A percentile compares a stretch with the other conserved stretches of the same genome.
These are phyloP conservation scores for Therioaphis trifolii DNA, from an alignment of 2,888 invertebrate species.

Conservation along the genomic window DNA sequence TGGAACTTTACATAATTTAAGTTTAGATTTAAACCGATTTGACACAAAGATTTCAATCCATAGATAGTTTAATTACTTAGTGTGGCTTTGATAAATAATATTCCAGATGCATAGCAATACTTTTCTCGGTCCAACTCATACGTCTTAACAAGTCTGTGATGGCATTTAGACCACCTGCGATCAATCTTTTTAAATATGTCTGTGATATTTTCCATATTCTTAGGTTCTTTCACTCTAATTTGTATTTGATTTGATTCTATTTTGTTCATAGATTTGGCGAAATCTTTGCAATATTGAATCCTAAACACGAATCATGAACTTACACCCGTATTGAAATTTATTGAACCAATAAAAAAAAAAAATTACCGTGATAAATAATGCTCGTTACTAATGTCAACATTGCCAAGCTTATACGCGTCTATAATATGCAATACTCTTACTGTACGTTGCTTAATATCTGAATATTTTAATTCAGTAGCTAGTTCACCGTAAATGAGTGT, in stretches of 20 bases:
- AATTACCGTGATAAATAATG: slow-evolving; percentile 76
- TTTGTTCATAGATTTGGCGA: slow-evolving; percentile 63
- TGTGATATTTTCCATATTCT: slow-evolving; percentile 72
- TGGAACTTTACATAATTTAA: too few relatives aligned
- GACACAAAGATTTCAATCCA: too few relatives aligned
- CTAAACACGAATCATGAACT: slow-evolving; percentile 42
- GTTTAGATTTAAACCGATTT: too few relatives aligned
- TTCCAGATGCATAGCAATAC: slow-evolving; percentile 73
- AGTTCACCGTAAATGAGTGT: slow-evolving; percentile 82
- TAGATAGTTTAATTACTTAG: slow-evolving; percentile 70
- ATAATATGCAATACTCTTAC: slow-evolving; percentile 79
- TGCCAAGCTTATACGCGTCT: slow-evolving; percentile 81
- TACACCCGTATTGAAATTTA: slow-evolving; percentile 61
- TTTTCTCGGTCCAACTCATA: slow-evolving; percentile 69
- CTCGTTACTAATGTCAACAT: slow-evolving; percentile 73
- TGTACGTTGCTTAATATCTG: slow-evolving; percentile 73
- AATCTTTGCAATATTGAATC: slow-evolving; percentile 55
- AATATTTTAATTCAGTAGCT: slow-evolving; percentile 76
- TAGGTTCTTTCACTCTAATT: slow-evolving; percentile 73
- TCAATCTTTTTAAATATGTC: slow-evolving; percentile 68
- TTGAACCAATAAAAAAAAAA: slow-evolving; percentile 37
- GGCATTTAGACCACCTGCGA: slow-evolving; percentile 45
- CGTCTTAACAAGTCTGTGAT: slow-evolving; percentile 46
- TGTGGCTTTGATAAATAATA: slow-evolving; percentile 74
- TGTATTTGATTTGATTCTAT: slow-evolving; percentile 69